A percentile compares a stretch with the other conserved stretches of the same genome.
Conservation (phyloP, 2,797 vertebrate genomes). For the Enteromius trimaculatus region DNA sequence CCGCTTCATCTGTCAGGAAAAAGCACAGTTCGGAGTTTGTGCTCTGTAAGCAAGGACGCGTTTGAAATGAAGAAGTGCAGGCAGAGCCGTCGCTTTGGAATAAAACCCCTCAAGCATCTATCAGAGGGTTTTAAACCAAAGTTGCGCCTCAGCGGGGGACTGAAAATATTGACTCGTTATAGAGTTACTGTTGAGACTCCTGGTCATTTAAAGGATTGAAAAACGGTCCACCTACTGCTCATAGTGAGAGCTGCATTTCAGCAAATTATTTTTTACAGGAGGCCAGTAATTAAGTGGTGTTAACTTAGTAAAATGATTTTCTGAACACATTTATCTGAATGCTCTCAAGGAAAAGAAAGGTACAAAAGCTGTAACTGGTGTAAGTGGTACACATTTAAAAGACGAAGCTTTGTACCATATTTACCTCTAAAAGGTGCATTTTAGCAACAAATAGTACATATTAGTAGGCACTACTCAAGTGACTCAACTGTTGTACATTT, state of each 20-base stretch:
- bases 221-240: constrained; percentile 20
- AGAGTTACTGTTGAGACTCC: constrained; percentile 60
- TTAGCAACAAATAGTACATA: not conserved
- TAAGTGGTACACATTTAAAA: not conserved
- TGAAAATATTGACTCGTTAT: constrained; percentile 81
- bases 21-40: not conserved
- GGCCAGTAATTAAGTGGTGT: not conserved
- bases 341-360: not conserved
- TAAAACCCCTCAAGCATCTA: constrained; percentile 63
- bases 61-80: constrained; percentile 8
- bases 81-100: not conserved
- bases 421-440: not conserved
- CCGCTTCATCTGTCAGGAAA: constrained; percentile 66
- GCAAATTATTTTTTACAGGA: constrained; percentile 1
- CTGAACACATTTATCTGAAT: not conserved
- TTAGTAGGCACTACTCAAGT: not conserved
- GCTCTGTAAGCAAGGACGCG: not conserved
- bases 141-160: constrained; percentile 82
- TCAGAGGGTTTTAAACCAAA: constrained; percentile 86
- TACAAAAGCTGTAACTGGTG: not conserved
- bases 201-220: constrained; percentile 68
- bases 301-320: not conserved
- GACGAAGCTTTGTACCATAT: not conserved
- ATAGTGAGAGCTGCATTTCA: not conserved
- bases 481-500: not conserved